Evolutionary conservation across 2,888 invertebrate genomes (phyloP).

Genomic region (Brenthis ino): DNA sequence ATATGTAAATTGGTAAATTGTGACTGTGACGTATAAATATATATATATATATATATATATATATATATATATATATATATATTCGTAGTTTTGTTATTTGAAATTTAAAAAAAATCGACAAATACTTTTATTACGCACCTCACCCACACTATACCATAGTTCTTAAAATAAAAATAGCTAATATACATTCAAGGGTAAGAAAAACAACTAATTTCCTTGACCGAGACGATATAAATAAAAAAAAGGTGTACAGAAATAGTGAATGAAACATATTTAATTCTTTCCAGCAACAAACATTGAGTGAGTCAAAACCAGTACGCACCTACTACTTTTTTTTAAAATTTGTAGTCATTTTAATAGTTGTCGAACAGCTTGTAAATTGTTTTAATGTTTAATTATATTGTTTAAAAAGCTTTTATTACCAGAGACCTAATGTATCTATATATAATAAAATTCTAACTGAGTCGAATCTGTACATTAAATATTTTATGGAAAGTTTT

Average conservation of each 20-base stretch:
- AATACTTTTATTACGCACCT: constrained; percentile 3
- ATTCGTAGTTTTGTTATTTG: not conserved
- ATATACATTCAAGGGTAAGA: constrained; percentile 5
- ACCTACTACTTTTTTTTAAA: not conserved
- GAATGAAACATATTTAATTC: constrained; percentile 27
- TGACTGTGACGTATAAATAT: too few relatives aligned
- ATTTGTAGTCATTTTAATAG: not conserved
- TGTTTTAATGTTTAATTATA: not conserved
- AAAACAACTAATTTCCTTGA: constrained; percentile 29
- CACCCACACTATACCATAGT: constrained; percentile 12
- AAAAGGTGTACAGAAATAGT: constrained; percentile 21
- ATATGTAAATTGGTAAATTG: too few relatives aligned
- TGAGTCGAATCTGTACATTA: too few relatives aligned
- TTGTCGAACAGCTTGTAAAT: not conserved
- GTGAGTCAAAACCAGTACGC: not conserved
- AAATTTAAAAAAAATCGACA: constrained; percentile 6
- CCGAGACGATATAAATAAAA: constrained; percentile 28
- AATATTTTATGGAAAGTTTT: too few relatives aligned
- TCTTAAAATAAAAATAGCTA: constrained; percentile 16
- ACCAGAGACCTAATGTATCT: too few relatives aligned
- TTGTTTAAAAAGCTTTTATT: not conserved
- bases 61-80: too few relatives aligned
- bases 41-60: too few relatives aligned
- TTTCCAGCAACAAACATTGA: constrained; percentile 14
- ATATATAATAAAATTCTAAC: too few relatives aligned